A percentile compares a stretch with the other conserved stretches of the same genome.
phyloP scores from a whole-genome alignment of 2,888 invertebrate species.

The Thecophora atra region DNA sequence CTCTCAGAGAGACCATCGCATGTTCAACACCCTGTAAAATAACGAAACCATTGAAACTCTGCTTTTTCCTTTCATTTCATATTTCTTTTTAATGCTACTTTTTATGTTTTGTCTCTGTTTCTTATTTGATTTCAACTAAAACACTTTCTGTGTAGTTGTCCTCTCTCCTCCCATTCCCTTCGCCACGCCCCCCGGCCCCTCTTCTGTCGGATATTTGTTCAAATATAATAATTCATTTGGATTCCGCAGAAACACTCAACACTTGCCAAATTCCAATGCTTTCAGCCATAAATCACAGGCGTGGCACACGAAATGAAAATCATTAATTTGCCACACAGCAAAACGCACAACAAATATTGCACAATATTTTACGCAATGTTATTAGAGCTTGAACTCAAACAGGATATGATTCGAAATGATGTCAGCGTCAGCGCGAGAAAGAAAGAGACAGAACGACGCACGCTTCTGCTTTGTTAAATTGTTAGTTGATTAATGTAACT shows the following conservation, averaged over 20 bases:
- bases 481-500: no score
- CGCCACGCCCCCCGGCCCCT: neutral
- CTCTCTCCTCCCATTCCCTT: neutral
- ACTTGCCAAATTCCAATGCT: conserved; percentile 22
- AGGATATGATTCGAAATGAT: neutral
- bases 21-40: neutral
- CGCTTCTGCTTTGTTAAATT: no score
- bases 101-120: no score
- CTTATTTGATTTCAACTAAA: no score
- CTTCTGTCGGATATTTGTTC: neutral
- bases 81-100: no score
- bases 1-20: no score
- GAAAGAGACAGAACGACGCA: no score
- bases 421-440: neutral
- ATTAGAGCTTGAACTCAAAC: conserved; percentile 4
- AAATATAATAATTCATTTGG: conserved; percentile 12
- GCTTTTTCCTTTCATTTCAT: no score
- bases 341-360: neutral
- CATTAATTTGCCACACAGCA: conserved; percentile 26
- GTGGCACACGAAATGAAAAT: conserved; percentile 16
- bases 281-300: conserved; percentile 22
- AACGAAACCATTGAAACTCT: neutral
- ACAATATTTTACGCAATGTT: conserved; percentile 1
- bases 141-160: neutral
- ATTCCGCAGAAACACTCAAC: conserved; percentile 8